phyloP scores from a whole-genome alignment of 2,888 invertebrate species.

The Sarcophaga carnaria region DNA sequence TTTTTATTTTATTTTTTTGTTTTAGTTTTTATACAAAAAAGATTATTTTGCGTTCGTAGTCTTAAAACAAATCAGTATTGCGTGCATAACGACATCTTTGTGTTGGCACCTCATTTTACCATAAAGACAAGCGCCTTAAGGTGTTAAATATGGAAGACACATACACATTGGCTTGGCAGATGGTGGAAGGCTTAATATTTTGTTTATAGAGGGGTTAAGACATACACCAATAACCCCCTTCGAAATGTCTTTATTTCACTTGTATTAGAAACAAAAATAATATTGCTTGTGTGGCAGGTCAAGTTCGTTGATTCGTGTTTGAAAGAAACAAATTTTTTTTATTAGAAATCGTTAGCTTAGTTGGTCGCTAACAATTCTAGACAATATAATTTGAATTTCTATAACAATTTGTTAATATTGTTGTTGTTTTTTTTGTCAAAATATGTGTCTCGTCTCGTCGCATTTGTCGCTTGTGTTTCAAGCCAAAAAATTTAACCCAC shows the following conservation, averaged over 20 bases:
- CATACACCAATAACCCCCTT: not conserved
- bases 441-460: not conserved
- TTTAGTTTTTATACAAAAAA: not conserved
- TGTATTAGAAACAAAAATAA: not conserved
- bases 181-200: not conserved
- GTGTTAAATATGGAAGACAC: conserved; percentile 51
- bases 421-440: not conserved
- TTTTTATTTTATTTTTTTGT: too few species aligned
- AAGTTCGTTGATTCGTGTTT: conserved; percentile 60
- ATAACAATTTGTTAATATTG: not conserved
- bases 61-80: not conserved
- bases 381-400: not conserved
- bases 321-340: conserved; percentile 22
- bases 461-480: not conserved
- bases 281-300: conserved; percentile 57
- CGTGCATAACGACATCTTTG: not conserved
- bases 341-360: not conserved
- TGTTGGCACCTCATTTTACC: not conserved
- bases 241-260: not conserved
- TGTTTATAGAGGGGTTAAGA: not conserved
- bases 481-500: conserved; percentile 33
- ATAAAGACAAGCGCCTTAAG: conserved; percentile 31
- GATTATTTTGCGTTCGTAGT: not conserved
- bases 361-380: not conserved
- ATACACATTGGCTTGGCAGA: not conserved